Conservation (phyloP, 2,888 invertebrate genomes). For the Limenitis camilla region DNA sequence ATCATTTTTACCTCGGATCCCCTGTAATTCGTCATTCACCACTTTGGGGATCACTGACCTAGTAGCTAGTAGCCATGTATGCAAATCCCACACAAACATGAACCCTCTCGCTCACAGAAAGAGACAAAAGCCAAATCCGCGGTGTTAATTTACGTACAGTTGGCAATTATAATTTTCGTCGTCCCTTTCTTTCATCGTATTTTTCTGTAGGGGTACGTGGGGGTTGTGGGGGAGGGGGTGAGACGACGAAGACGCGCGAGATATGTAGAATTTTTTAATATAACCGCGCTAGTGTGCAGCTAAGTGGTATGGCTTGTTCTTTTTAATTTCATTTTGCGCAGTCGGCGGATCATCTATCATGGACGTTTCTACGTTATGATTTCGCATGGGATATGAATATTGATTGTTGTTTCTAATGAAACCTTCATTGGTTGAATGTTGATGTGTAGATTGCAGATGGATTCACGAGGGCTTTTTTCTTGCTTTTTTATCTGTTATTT, state of each 20-base stretch:
- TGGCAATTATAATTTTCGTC: constrained; percentile 73
- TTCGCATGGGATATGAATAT: constrained; percentile 74
- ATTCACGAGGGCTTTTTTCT: constrained; percentile 39
- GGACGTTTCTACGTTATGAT: constrained; percentile 50
- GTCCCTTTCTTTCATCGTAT: constrained; percentile 58
- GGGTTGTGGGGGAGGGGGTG: constrained; percentile 52
- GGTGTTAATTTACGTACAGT: constrained; percentile 73
- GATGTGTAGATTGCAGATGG: constrained; percentile 56
- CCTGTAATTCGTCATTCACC: too few relatives aligned
- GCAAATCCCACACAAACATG: constrained; percentile 58
- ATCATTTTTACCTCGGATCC: too few relatives aligned
- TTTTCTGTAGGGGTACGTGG: constrained; percentile 61
- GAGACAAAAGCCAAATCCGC: constrained; percentile 55
- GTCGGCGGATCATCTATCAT: constrained; percentile 65
- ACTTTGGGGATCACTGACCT: too few relatives aligned
- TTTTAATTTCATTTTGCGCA: constrained; percentile 70
- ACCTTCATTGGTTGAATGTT: constrained; percentile 64
- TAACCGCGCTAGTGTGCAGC: constrained; percentile 70
- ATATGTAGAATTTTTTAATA: constrained; percentile 74
- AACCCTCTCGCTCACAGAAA: constrained; percentile 37
- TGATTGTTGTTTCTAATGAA: constrained; percentile 71
- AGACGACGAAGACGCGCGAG: constrained; percentile 64
- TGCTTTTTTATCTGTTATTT: neutral
- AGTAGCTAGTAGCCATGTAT: constrained; percentile 42
- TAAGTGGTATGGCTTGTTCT: constrained; percentile 75